Conservation (phyloP, 2,113 vertebrate species). For the Fregetta grallaria region DNA sequence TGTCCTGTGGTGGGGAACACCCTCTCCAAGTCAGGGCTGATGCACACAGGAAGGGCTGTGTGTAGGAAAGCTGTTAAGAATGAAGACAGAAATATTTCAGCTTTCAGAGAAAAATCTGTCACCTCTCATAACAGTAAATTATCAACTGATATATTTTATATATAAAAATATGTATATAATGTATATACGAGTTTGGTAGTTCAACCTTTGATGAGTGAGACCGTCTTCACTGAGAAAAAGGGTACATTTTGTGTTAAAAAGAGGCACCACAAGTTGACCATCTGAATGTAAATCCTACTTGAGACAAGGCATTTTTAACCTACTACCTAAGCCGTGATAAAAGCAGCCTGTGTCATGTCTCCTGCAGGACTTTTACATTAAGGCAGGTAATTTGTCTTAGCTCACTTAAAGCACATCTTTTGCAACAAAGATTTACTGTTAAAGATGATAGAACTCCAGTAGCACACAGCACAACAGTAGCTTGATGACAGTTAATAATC, state of each 20-base stretch:
- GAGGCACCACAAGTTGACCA: not conserved
- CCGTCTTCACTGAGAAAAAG: not conserved
- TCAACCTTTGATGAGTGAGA: not conserved
- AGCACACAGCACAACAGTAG: not conserved
- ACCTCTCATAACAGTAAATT: not conserved
- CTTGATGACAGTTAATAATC: not conserved
- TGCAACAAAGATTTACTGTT: not conserved
- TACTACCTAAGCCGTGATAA: not conserved
- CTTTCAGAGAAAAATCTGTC: not conserved
- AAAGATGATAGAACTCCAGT: not conserved
- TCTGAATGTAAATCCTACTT: not conserved
- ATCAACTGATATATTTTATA: not conserved
- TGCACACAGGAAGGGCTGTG: not conserved
- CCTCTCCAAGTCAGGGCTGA: not conserved
- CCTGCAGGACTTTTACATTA: not conserved
- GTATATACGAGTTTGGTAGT: not conserved
- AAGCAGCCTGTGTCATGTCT: not conserved
- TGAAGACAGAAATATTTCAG: not conserved
- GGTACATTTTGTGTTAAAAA: not conserved
- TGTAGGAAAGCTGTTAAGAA: not conserved
- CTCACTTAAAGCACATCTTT: not conserved
- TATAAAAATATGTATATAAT: not conserved
- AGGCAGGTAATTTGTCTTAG: not conserved
- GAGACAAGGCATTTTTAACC: not conserved
- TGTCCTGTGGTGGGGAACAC: not conserved